Conservation (phyloP, 2,113 vertebrate genomes). For the Chaetorhynchus papuensis region DNA sequence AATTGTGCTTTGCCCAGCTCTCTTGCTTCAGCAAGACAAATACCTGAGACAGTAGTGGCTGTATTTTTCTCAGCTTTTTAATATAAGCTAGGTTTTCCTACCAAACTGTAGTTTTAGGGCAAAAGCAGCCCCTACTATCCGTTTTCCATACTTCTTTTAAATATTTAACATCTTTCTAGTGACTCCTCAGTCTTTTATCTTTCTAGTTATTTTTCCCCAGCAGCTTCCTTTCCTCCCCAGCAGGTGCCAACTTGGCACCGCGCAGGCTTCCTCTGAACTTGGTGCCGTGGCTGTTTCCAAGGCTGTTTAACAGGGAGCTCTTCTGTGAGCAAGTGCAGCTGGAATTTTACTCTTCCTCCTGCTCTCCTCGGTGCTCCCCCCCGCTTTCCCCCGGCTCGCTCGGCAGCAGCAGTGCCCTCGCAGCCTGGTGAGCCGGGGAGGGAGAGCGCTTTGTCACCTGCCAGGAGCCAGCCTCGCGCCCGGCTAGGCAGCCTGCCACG, state of each 20-base stretch:
- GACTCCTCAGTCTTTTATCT: background rate
- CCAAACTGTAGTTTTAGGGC: background rate
- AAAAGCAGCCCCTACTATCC: background rate
- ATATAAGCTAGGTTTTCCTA: background rate
- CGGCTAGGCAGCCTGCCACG: background rate
- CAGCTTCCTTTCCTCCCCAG: slow-evolving; percentile 46
- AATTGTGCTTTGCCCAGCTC: background rate
- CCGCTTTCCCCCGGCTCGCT: rapidly evolving
- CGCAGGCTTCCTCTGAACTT: slow-evolving; percentile 48
- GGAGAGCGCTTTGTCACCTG: background rate
- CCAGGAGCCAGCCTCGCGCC: background rate
- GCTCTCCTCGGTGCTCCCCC: background rate
- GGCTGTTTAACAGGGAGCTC: slow-evolving; percentile 56
- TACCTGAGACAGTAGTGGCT: background rate
- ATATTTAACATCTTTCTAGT: background rate
- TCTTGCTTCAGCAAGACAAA: background rate
- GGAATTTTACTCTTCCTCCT: slow-evolving; percentile 19
- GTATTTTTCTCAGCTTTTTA: background rate
- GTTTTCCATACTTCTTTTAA: background rate
- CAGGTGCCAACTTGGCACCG: slow-evolving; percentile 53
- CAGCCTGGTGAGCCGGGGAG: background rate
- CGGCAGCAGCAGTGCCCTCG: background rate
- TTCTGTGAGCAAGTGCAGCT: slow-evolving; percentile 57
- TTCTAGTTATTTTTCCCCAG: background rate
- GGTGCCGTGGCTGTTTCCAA: slow-evolving; percentile 9